Evolutionary conservation across 2,888 invertebrate genomes (phyloP).

Genomic region (Leucozona laternaria): DNA sequence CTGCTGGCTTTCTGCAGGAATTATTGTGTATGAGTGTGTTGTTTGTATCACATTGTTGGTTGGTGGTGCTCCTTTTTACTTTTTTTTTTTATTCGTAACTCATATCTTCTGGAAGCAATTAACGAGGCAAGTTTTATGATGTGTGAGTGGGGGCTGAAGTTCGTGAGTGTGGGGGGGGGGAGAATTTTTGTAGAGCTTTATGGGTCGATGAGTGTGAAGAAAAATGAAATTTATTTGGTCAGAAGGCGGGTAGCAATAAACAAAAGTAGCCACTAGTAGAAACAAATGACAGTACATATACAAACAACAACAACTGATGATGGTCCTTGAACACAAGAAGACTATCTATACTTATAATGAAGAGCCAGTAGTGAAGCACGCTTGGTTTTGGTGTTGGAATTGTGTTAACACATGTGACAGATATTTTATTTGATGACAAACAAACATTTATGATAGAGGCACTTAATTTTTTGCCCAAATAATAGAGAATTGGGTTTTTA

Average conservation of each 20-base stretch:
- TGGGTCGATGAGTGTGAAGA: slow-evolving; percentile 14
- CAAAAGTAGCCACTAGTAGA: slow-evolving; percentile 21
- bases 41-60: neutral
- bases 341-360: neutral
- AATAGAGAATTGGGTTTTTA: neutral
- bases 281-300: neutral
- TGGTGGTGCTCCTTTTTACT: neutral
- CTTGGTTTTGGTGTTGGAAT: slow-evolving; percentile 43
- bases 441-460: neutral
- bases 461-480: neutral
- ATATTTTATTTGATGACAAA: slow-evolving; percentile 43
- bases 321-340: slow-evolving; percentile 11
- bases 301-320: neutral
- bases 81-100: slow-evolving; percentile 48
- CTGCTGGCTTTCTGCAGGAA: neutral
- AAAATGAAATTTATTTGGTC: slow-evolving; percentile 55
- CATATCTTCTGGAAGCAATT: slow-evolving; percentile 72
- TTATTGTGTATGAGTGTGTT: slow-evolving; percentile 8
- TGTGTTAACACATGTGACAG: slow-evolving; percentile 48
- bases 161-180: neutral
- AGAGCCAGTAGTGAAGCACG: slow-evolving; percentile 10
- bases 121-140: slow-evolving; percentile 65
- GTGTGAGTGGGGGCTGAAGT: slow-evolving; percentile 48
- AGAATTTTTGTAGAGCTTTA: slow-evolving; percentile 8
- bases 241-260: slow-evolving; percentile 30